phyloP scores from a whole-genome alignment of 2,888 invertebrate species.

The Watsonalla binaria region DNA sequence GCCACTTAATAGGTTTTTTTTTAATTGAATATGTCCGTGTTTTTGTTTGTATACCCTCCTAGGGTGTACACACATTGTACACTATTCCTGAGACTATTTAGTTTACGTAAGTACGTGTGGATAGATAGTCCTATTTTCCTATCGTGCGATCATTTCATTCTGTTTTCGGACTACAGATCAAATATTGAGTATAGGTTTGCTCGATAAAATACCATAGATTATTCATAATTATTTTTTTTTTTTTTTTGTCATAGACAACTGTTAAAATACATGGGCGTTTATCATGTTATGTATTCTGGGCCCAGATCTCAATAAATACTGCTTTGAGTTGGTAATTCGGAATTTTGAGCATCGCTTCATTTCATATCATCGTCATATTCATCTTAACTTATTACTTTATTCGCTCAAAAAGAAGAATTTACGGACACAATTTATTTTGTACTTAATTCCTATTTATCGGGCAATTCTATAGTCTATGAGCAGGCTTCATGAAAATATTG shows the following conservation, averaged over 20 bases:
- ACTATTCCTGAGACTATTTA: background rate
- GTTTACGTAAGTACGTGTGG: background rate
- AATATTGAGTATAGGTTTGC: too few species aligned
- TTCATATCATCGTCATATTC: background rate
- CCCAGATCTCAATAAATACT: background rate
- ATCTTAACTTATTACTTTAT: background rate
- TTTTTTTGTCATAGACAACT: background rate
- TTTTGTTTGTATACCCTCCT: background rate
- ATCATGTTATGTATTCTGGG: background rate
- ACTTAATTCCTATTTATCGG: background rate
- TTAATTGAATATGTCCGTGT: constrained; percentile 22
- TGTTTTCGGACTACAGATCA: too few species aligned
- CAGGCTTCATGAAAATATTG: background rate
- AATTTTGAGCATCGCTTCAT: background rate
- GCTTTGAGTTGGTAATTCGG: background rate
- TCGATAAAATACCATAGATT: background rate
- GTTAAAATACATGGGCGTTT: background rate
- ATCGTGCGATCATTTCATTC: too few species aligned
- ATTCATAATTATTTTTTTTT: too few species aligned
- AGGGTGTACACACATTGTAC: too few species aligned
- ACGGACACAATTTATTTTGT: background rate
- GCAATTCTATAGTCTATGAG: background rate
- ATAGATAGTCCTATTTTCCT: background rate
- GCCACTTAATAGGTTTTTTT: constrained; percentile 18
- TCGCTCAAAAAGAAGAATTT: background rate